Evolutionary conservation across 2,888 invertebrate species (phyloP).

Genomic region (Helicoverpa assulta): DNA sequence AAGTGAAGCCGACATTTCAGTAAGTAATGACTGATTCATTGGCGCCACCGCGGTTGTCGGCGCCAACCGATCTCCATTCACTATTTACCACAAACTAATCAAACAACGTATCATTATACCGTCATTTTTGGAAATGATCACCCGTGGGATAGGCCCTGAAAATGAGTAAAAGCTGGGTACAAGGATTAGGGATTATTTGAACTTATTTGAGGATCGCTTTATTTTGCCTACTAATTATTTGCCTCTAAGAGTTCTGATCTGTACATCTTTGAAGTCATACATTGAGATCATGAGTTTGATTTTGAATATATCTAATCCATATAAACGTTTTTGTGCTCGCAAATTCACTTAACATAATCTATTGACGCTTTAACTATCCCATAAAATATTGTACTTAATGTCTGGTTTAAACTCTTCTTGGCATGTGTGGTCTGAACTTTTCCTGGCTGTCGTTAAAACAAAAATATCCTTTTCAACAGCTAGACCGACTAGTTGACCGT

Average conservation of each 20-base stretch:
- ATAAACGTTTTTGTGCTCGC: neutral
- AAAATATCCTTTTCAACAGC: neutral
- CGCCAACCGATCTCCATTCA: slow-evolving; percentile 61
- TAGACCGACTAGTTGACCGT: neutral
- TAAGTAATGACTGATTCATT: slow-evolving; percentile 80
- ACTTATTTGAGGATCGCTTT: neutral
- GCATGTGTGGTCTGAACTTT: no score
- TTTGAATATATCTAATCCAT: neutral
- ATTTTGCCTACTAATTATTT: slow-evolving; percentile 28
- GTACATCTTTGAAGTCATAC: neutral
- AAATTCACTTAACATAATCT: no score
- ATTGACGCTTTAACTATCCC: no score
- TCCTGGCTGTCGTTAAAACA: no score
- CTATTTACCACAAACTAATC: slow-evolving; percentile 87
- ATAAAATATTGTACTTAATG: no score
- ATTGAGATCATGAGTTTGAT: no score
- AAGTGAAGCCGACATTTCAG: slow-evolving; percentile 66
- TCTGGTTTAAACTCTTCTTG: no score
- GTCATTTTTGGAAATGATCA: slow-evolving; percentile 81
- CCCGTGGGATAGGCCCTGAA: slow-evolving; percentile 72
- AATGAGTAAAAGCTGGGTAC: slow-evolving; percentile 72
- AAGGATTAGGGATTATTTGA: slow-evolving; percentile 25
- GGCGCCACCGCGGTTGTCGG: slow-evolving; percentile 81
- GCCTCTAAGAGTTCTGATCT: slow-evolving; percentile 13
- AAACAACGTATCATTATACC: slow-evolving; percentile 85